These are phyloP conservation scores for Elanus axillaris DNA, from an alignment of 2,113 vertebrate species.

Conservation along the genomic window DNA sequence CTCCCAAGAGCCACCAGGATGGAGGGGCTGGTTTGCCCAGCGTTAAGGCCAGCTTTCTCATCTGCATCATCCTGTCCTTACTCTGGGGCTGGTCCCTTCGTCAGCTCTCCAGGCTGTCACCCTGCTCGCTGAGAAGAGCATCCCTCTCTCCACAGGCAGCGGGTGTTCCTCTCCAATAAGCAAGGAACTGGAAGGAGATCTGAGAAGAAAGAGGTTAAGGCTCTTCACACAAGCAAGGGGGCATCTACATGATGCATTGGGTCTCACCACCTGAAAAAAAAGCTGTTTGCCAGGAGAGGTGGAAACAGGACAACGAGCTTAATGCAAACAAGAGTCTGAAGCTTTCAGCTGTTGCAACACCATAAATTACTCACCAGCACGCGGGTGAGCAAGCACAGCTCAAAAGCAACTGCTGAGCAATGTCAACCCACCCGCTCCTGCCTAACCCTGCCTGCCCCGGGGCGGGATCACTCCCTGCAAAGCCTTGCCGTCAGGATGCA, in stretches of 20 bases:
- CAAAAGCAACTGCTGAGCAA: neutral
- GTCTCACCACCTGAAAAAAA: neutral
- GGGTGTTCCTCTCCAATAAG: neutral
- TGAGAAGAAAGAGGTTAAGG: slow-evolving; percentile 54
- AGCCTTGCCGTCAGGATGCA: accelerated
- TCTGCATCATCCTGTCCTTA: neutral
- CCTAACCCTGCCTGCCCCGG: neutral
- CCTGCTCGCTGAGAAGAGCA: slow-evolving; percentile 17
- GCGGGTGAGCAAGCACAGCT: neutral
- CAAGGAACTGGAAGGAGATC: slow-evolving; percentile 77
- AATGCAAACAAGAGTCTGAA: neutral
- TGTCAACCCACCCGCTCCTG: neutral
- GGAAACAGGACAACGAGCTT: accelerated
- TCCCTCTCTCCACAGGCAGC: neutral
- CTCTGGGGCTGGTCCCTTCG: accelerated
- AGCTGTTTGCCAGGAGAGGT: neutral
- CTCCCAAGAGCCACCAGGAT: neutral
- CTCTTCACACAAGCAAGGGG: neutral
- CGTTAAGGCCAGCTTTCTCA: neutral
- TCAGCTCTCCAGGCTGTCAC: slow-evolving; percentile 37
- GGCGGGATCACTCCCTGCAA: neutral
- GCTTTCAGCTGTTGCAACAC: neutral
- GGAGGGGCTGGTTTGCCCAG: accelerated
- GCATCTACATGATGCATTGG: accelerated
- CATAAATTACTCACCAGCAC: accelerated